A percentile compares a stretch with the other conserved stretches of the same genome.
phyloP scores from a whole-genome alignment of 1,140 invertebrate genomes.

The Tetramorium simillimum region DNA sequence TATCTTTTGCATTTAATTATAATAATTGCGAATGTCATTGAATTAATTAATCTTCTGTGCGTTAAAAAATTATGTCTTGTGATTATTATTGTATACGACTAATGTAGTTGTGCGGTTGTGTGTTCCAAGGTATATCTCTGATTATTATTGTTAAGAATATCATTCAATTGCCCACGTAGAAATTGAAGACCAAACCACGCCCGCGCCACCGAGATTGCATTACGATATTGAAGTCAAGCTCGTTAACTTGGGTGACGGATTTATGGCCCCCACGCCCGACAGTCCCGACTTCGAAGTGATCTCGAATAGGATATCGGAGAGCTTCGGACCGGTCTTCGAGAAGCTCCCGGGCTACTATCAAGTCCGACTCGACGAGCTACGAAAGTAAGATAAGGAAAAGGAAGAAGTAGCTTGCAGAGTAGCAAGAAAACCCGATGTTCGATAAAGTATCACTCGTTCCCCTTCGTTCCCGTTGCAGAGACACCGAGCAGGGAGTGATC shows the following conservation, averaged over 20 bases:
- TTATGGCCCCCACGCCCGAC: slow-evolving; percentile 89
- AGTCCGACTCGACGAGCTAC: slow-evolving; percentile 89
- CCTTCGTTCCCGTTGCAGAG: slow-evolving; percentile 52
- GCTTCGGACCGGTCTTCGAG: slow-evolving; percentile 88
- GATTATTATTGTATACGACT: not conserved
- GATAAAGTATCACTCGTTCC: not conserved
- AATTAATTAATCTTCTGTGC: not conserved
- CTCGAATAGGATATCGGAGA: slow-evolving; percentile 89
- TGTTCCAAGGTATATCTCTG: not conserved
- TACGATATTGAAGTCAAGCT: slow-evolving; percentile 92
- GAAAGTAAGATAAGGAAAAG: slow-evolving; percentile 86
- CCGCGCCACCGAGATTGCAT: slow-evolving; percentile 87
- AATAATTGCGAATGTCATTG: not conserved
- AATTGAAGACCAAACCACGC: slow-evolving; percentile 87
- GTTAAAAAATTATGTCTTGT: not conserved
- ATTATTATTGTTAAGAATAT: slow-evolving; percentile 5
- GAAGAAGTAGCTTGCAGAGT: not conserved
- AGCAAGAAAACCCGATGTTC: not conserved
- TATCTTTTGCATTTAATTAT: not conserved
- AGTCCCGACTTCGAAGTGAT: slow-evolving; percentile 91
- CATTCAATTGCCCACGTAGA: slow-evolving; percentile 36
- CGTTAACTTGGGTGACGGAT: slow-evolving; percentile 91
- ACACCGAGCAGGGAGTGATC: slow-evolving; percentile 87
- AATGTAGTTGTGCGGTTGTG: not conserved
- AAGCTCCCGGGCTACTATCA: slow-evolving; percentile 91